Conservation (phyloP, 2,113 vertebrate genomes). For the Malurus cyaneus region DNA sequence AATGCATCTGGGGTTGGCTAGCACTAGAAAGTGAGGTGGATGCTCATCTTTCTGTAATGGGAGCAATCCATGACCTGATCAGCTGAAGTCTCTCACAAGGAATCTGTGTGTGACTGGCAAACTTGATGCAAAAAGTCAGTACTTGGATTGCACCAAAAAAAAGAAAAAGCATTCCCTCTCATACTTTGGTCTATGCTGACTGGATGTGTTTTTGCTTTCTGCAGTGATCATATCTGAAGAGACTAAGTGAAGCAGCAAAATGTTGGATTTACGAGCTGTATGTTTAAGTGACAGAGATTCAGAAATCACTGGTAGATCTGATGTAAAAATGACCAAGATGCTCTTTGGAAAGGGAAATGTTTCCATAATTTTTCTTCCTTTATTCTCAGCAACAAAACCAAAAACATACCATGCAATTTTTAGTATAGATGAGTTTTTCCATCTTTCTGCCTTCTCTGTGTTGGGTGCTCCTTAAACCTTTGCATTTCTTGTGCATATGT, state of each 20-base stretch:
- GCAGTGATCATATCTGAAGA: neutral
- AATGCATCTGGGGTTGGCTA: neutral
- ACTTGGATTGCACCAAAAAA: neutral
- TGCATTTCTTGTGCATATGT: neutral
- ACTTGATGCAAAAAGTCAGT: neutral
- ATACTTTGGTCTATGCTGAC: neutral
- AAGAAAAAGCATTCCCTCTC: neutral
- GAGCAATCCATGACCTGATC: neutral
- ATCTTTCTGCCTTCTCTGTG: neutral
- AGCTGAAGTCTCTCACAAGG: neutral
- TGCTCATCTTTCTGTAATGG: neutral
- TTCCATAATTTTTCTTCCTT: neutral
- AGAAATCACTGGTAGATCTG: neutral
- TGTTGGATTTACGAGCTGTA: neutral
- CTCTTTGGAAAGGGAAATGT: neutral
- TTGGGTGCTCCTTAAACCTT: neutral
- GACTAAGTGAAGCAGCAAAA: neutral
- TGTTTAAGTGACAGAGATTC: neutral
- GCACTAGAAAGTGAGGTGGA: neutral
- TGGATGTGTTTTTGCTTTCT: neutral
- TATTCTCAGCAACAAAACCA: neutral
- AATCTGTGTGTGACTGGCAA: neutral
- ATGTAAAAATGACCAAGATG: neutral
- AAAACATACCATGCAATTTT: neutral
- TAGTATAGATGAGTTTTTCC: neutral